phyloP scores from a whole-genome alignment of 2,888 invertebrate genomes.

The Cerastoderma edule region DNA sequence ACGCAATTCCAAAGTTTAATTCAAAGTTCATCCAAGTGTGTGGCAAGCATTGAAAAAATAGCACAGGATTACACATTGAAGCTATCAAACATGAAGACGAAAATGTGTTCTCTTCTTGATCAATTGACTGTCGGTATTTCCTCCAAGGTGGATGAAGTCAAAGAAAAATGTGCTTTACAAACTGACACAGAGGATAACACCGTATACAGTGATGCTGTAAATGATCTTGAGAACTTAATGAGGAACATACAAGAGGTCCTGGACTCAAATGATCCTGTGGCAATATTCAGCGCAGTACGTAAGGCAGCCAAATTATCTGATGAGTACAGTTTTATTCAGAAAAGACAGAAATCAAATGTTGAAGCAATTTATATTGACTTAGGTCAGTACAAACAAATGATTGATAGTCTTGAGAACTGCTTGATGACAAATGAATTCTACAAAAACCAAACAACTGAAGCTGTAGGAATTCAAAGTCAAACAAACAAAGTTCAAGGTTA shows the following conservation, averaged over 20 bases:
- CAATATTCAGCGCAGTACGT: slow-evolving; percentile 1
- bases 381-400: slow-evolving; percentile 1
- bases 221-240: slow-evolving; percentile 1
- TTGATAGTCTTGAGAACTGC: slow-evolving; percentile 5
- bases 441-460: too few relatives aligned
- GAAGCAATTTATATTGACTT: not conserved
- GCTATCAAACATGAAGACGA: not conserved
- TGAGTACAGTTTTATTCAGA: slow-evolving; percentile 5
- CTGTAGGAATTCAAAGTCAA: slow-evolving; percentile 1
- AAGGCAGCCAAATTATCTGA: slow-evolving; percentile 1
- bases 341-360: not conserved
- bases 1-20: slow-evolving; percentile 1
- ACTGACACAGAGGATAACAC: not conserved
- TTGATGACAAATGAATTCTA: too few relatives aligned
- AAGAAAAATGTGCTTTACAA: not conserved
- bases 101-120: not conserved
- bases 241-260: slow-evolving; percentile 5
- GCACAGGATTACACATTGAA: not conserved
- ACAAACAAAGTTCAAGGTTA: not conserved
- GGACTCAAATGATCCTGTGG: slow-evolving; percentile 10
- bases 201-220: slow-evolving; percentile 3
- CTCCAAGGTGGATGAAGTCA: not conserved
- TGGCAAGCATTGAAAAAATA: not conserved
- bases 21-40: not conserved
- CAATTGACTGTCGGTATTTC: not conserved